phyloP scores from a whole-genome alignment of 2,113 vertebrate genomes.

The Rhabdomys dilectus region DNA sequence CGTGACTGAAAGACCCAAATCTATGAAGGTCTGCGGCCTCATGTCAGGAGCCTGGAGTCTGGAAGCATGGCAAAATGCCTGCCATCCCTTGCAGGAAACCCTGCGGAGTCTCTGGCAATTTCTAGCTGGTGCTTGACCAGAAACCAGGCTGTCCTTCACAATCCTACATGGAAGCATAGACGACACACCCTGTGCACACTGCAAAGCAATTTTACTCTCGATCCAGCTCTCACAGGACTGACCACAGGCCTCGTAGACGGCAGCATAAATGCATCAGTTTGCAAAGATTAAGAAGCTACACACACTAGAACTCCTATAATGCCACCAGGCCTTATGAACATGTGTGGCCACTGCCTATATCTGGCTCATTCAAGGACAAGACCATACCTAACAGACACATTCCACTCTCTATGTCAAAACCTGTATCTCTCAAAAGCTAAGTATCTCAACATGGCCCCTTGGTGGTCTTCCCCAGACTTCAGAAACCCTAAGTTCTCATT shows the following conservation, averaged over 20 bases:
- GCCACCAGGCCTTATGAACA: background rate
- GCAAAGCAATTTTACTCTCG: background rate
- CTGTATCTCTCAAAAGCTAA: background rate
- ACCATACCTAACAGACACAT: background rate
- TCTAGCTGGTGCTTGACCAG: no score
- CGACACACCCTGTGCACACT: background rate
- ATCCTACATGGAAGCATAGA: no score
- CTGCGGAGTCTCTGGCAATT: no score
- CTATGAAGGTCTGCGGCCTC: no score
- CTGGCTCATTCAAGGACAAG: background rate
- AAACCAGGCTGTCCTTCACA: no score
- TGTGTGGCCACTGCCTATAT: background rate
- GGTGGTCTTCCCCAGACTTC: background rate
- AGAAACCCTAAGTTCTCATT: background rate
- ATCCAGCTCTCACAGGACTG: background rate
- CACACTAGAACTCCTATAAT: background rate
- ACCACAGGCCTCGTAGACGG: background rate
- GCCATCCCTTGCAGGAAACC: no score
- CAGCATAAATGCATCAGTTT: background rate
- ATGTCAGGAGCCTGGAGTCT: no score
- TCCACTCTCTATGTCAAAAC: background rate
- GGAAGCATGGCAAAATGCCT: no score
- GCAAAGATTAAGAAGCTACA: background rate
- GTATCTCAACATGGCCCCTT: background rate
- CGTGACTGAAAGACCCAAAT: no score